These are phyloP conservation scores for Burhinus oedicnemus DNA, from an alignment of 2,113 vertebrate genomes.

Conservation along the genomic window DNA sequence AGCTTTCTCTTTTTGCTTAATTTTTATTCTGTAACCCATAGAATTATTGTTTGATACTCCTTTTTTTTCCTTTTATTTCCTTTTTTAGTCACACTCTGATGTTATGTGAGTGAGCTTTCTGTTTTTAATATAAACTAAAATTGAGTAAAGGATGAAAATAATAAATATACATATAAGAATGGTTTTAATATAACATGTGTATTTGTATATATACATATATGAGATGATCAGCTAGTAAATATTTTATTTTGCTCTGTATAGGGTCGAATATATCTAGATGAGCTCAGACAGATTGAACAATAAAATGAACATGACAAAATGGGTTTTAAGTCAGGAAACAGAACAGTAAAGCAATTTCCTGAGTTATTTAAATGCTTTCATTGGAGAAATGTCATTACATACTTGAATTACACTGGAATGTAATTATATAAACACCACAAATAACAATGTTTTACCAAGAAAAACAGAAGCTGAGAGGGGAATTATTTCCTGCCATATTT, in stretches of 20 bases:
- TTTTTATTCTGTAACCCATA: not conserved
- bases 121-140: slow-evolving; percentile 36
- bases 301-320: slow-evolving; percentile 76
- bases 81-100: not conserved
- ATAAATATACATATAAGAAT: not conserved
- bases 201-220: not conserved
- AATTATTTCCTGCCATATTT: slow-evolving; percentile 68
- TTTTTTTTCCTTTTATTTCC: not conserved
- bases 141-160: not conserved
- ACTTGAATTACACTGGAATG: slow-evolving; percentile 74
- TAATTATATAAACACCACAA: slow-evolving; percentile 75
- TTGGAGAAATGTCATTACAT: slow-evolving; percentile 79
- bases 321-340: slow-evolving; percentile 75
- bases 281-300: slow-evolving; percentile 72
- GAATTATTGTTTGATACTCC: not conserved
- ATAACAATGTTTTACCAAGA: slow-evolving; percentile 70
- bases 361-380: slow-evolving; percentile 79
- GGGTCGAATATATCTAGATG: slow-evolving; percentile 54
- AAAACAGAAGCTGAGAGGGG: slow-evolving; percentile 67
- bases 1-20: not conserved
- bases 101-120: not conserved
- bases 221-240: slow-evolving; percentile 48
- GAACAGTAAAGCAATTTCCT: slow-evolving; percentile 78
- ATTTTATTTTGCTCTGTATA: slow-evolving; percentile 46
- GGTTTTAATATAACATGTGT: not conserved